A percentile compares a stretch with the other conserved stretches of the same genome.
Conservation (phyloP, 1,140 invertebrate genomes). For the Cepaea nemoralis region DNA sequence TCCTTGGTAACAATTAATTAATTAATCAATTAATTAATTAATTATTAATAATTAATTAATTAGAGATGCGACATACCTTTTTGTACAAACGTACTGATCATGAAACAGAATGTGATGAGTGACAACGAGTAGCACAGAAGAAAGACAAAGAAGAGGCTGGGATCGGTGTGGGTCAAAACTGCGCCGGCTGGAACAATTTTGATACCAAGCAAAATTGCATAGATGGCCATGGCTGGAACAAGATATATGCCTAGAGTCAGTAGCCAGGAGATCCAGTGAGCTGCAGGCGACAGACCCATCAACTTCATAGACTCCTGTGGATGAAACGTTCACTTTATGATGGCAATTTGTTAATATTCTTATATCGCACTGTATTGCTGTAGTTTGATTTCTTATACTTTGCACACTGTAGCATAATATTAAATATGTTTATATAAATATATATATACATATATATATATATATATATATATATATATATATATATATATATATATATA, state of each 20-base stretch:
- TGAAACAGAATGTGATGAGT: slow-evolving; percentile 74
- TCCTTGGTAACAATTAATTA: no score
- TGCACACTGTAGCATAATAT: no score
- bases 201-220: slow-evolving; percentile 69
- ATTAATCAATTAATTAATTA: no score
- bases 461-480: no score
- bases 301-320: slow-evolving; percentile 87
- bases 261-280: slow-evolving; percentile 88
- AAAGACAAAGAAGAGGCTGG: slow-evolving; percentile 73
- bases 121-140: slow-evolving; percentile 73
- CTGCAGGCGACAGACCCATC: slow-evolving; percentile 85
- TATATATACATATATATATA: no score
- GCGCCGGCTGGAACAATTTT: slow-evolving; percentile 36
- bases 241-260: slow-evolving; percentile 81
- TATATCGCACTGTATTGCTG: no score
- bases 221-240: slow-evolving; percentile 74
- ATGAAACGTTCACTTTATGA: no score
- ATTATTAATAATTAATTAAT: background rate
- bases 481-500: no score
- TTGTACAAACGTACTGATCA: slow-evolving; percentile 74
- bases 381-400: no score
- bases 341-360: no score
- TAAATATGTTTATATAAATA: no score
- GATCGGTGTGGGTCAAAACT: slow-evolving; percentile 72
- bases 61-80: slow-evolving; percentile 71